Evolutionary conservation across 2,797 vertebrate species (phyloP).

Genomic region (Kryptopterus vitreolus): DNA sequence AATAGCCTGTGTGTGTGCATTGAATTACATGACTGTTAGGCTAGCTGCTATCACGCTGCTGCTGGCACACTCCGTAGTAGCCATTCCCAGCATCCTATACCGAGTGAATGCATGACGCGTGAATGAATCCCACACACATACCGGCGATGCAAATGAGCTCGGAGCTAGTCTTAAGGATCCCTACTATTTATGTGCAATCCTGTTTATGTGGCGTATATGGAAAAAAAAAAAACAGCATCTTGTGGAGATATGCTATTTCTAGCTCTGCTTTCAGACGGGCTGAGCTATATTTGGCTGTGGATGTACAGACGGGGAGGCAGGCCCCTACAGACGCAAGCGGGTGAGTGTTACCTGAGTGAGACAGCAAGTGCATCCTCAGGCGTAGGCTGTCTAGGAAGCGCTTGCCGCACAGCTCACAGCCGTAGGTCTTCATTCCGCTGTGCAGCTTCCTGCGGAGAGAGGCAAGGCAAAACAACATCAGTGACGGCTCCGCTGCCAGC

Average conservation of each 20-base stretch:
- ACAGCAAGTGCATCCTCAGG: slow-evolving; percentile 97
- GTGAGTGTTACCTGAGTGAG: slow-evolving; percentile 87
- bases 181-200: slow-evolving; percentile 32
- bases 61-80: slow-evolving; percentile 19
- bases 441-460: slow-evolving; percentile 89
- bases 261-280: slow-evolving; percentile 32
- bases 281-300: slow-evolving; percentile 38
- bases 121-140: slow-evolving; percentile 30
- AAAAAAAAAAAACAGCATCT: slow-evolving; percentile 19
- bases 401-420: slow-evolving; percentile 95
- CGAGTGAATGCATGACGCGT: slow-evolving; percentile 9
- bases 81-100: slow-evolving; percentile 29
- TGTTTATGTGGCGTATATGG: slow-evolving; percentile 14
- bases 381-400: slow-evolving; percentile 93
- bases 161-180: background rate
- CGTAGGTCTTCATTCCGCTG: slow-evolving; percentile 97
- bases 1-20: slow-evolving; percentile 59
- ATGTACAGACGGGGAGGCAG: slow-evolving; percentile 55
- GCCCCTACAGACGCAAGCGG: slow-evolving; percentile 37
- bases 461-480: slow-evolving; percentile 62
- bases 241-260: slow-evolving; percentile 20
- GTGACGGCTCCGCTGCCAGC: slow-evolving; percentile 74
- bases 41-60: slow-evolving; percentile 48
- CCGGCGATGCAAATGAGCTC: slow-evolving; percentile 9
- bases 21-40: slow-evolving; percentile 56